Conservation (phyloP, 2,888 invertebrate genomes). For the Oxycera nigricornis region DNA sequence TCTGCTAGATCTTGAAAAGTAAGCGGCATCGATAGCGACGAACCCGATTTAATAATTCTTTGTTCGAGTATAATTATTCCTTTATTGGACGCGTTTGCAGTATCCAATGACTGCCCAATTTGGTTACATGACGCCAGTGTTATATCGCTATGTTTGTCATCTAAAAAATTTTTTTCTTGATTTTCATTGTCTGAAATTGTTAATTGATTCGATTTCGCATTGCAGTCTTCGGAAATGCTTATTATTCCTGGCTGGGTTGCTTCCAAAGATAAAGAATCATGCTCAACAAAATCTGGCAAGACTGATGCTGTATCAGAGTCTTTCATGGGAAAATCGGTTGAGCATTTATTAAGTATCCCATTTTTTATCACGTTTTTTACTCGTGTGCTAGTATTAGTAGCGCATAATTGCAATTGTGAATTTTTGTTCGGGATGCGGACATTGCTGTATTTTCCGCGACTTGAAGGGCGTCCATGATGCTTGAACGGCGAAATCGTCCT, state of each 20-base stretch:
- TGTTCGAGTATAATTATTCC: conserved; percentile 23
- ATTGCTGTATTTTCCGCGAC: not conserved
- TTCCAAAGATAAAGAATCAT: too few species aligned
- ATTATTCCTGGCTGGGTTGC: too few species aligned
- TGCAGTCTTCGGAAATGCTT: too few species aligned
- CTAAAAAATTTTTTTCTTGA: not conserved
- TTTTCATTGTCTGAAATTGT: not conserved
- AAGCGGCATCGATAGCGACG: not conserved
- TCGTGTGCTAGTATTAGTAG: too few species aligned
- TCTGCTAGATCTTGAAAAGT: not conserved
- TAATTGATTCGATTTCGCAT: not conserved
- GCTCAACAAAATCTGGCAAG: too few species aligned
- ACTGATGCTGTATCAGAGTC: too few species aligned
- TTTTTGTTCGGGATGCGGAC: too few species aligned
- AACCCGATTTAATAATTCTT: not conserved
- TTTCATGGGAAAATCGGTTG: too few species aligned
- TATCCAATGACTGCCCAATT: not conserved
- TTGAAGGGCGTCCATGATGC: not conserved
- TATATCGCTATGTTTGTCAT: not conserved
- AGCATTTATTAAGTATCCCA: too few species aligned
- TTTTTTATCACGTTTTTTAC: too few species aligned
- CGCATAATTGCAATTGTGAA: too few species aligned
- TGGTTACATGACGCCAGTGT: not conserved
- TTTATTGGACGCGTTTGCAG: not conserved
- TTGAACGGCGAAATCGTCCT: not conserved